Conservation (phyloP, 2,888 invertebrate species). For the Lasioglossum figueresi region DNA sequence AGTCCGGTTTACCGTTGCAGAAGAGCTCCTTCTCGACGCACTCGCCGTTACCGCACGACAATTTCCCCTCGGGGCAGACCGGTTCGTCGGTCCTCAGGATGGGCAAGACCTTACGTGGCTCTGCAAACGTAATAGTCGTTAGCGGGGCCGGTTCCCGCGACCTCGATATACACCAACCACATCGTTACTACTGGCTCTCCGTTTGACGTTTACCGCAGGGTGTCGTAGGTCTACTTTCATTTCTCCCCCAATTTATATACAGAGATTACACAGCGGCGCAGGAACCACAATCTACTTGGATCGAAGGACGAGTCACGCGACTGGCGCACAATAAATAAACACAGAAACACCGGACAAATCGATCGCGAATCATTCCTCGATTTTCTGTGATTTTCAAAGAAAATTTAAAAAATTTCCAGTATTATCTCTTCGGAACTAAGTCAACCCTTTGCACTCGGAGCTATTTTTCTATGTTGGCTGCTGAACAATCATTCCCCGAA, state of each 20-base stretch:
- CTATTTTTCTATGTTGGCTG: not conserved
- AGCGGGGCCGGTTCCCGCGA: constrained; percentile 34
- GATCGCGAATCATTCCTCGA: no score
- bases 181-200: constrained; percentile 30
- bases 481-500: no score
- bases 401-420: no score
- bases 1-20: constrained; percentile 96
- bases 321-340: not conserved
- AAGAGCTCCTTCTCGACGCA: constrained; percentile 96
- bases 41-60: constrained; percentile 96
- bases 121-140: constrained; percentile 85
- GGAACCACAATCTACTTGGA: constrained; percentile 41
- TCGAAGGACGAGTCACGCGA: constrained; percentile 23
- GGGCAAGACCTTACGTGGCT: constrained; percentile 94
- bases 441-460: not conserved
- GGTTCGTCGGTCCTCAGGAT: constrained; percentile 97
- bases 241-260: constrained; percentile 59
- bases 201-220: constrained; percentile 33
- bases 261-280: constrained; percentile 57
- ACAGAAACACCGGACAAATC: no score
- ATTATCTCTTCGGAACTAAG: not conserved
- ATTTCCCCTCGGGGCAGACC: constrained; percentile 94
- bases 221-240: constrained; percentile 62
- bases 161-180: constrained; percentile 20
- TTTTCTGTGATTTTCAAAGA: no score